Percentiles rank a stretch among this genome's conserved stretches.
phyloP scores from a whole-genome alignment of 1,140 invertebrate species.

The Saccostrea glomerata region DNA sequence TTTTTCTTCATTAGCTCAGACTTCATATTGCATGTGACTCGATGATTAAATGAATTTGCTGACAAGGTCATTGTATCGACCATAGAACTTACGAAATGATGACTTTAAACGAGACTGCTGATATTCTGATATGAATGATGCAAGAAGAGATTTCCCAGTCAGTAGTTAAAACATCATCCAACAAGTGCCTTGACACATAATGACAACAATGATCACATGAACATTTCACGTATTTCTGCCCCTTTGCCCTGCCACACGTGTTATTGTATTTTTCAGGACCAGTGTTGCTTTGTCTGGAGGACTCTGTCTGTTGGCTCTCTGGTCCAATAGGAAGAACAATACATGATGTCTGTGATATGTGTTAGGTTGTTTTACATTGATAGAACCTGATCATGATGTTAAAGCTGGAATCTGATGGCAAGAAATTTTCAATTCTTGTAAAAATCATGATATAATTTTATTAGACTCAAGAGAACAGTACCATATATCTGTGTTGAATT shows the following conservation, averaged over 20 bases:
- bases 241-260: not conserved
- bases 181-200: too few relatives aligned
- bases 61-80: too few relatives aligned
- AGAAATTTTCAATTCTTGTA: not conserved
- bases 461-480: not conserved
- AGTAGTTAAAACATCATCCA: too few relatives aligned
- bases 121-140: too few relatives aligned
- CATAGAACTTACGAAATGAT: too few relatives aligned
- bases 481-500: not conserved
- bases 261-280: conserved; percentile 46
- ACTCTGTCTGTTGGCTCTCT: conserved; percentile 45
- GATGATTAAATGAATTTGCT: too few relatives aligned
- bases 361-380: not conserved
- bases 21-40: too few relatives aligned
- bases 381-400: not conserved
- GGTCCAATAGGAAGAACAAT: conserved; percentile 38
- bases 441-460: not conserved
- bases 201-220: too few relatives aligned
- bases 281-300: conserved; percentile 50
- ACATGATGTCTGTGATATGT: not conserved
- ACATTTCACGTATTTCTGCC: too few relatives aligned
- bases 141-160: too few relatives aligned
- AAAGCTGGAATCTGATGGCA: not conserved
- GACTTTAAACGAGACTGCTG: too few relatives aligned
- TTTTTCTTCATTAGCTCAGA: not conserved